Percentiles rank a stretch among this genome's conserved stretches.
These are phyloP conservation scores for Paradoxurus hermaphroditus DNA, from an alignment of 2,113 vertebrate genomes.

Conservation along the genomic window DNA sequence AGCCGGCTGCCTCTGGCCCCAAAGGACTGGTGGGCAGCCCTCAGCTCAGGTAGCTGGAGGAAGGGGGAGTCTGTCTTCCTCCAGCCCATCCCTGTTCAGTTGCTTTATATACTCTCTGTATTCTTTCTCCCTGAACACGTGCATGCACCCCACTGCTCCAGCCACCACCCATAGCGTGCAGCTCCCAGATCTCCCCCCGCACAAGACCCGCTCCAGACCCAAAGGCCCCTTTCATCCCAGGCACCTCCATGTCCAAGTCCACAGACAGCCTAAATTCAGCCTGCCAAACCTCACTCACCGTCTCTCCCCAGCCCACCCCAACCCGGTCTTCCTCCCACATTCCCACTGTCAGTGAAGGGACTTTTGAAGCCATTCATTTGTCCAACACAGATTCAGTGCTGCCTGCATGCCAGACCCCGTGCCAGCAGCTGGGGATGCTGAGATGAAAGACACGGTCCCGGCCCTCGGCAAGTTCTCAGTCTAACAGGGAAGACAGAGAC, in stretches of 20 bases:
- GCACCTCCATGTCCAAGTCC: not conserved
- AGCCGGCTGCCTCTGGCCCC: not conserved
- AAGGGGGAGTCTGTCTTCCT: not conserved
- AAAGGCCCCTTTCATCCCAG: not conserved
- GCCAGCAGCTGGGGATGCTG: not conserved
- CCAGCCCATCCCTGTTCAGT: not conserved
- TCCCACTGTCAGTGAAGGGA: not conserved
- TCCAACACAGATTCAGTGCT: not conserved
- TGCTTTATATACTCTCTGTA: not conserved
- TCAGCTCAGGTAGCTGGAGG: not conserved
- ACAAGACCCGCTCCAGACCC: not conserved
- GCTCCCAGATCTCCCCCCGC: not conserved
- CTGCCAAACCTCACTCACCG: not conserved
- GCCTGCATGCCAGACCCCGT: not conserved
- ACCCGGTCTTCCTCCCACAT: not conserved
- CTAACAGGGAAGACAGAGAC: not conserved
- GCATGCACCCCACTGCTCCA: not conserved
- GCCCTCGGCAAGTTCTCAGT: not conserved
- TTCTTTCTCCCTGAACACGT: not conserved
- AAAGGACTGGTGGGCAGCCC: not conserved
- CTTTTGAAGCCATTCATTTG: not conserved
- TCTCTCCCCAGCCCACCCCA: not conserved
- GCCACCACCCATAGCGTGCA: not conserved
- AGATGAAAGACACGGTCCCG: not conserved
- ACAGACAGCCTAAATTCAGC: not conserved